phyloP scores from a whole-genome alignment of 2,797 vertebrate species.

The Anguilla obscura region DNA sequence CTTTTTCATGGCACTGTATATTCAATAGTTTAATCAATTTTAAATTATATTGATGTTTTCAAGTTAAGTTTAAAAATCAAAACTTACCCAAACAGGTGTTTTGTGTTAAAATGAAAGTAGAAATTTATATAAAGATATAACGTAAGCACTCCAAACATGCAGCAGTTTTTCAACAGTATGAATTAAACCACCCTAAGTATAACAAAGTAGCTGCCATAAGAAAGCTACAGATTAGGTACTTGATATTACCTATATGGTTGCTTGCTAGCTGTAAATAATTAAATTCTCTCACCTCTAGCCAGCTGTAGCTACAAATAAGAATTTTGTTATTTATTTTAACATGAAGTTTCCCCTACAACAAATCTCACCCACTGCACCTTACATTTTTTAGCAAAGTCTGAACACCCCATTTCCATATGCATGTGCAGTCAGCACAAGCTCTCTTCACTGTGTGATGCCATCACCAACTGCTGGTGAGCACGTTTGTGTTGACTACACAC shows the following conservation, averaged over 20 bases:
- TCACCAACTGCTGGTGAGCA: not conserved
- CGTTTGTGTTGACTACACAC: not conserved
- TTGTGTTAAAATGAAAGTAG: not conserved
- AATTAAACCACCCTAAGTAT: not conserved
- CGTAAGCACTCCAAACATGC: not conserved
- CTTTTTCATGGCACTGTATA: no score
- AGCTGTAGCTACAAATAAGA: not conserved
- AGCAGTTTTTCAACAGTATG: not conserved
- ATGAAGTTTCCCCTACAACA: not conserved
- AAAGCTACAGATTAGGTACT: not conserved
- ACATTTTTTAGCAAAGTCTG: not conserved
- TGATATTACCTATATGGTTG: not conserved
- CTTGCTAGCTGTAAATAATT: not conserved
- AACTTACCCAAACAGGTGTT: no score
- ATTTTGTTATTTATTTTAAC: not conserved
- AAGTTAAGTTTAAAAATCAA: no score
- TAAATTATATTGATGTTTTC: no score
- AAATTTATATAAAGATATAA: not conserved
- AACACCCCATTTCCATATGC: not conserved
- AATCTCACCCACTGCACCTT: not conserved
- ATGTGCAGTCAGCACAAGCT: not conserved
- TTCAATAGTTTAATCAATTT: no score
- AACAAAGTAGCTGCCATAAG: not conserved
- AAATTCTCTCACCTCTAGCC: not conserved
- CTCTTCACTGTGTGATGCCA: not conserved